Evolutionary conservation across 2,113 vertebrate species (phyloP).

Genomic region (Caloenas nicobarica): DNA sequence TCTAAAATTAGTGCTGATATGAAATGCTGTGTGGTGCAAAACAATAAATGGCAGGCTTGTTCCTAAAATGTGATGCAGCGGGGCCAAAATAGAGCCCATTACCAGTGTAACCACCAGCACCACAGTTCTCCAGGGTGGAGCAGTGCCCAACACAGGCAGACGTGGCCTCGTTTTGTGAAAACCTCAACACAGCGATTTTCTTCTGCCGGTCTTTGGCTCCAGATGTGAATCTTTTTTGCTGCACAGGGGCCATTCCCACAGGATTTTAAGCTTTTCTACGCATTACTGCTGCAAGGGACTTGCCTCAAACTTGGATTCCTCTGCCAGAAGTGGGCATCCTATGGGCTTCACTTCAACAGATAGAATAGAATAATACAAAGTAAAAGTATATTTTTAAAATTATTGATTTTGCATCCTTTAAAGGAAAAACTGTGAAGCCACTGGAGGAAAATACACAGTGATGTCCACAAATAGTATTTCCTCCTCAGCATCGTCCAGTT

Average conservation of each 20-base stretch:
- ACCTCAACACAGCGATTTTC: neutral
- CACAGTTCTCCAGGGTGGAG: neutral
- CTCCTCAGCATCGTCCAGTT: neutral
- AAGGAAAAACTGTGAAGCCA: neutral
- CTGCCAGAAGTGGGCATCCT: neutral
- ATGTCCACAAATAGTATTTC: neutral
- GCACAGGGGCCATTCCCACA: rapidly evolving
- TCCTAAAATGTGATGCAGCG: neutral
- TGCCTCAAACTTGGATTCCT: neutral
- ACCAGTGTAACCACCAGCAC: neutral
- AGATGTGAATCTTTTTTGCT: neutral
- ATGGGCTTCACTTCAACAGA: neutral
- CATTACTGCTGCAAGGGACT: neutral
- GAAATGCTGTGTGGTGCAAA: neutral
- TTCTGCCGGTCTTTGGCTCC: neutral
- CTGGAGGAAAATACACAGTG: neutral
- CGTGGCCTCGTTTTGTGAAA: neutral
- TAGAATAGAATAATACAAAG: neutral
- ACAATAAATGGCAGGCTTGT: neutral
- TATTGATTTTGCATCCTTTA: neutral
- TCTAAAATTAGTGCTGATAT: neutral
- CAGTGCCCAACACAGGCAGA: neutral
- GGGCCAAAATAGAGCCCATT: neutral
- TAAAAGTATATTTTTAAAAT: neutral
- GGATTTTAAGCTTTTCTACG: neutral